phyloP scores from a whole-genome alignment of 2,113 vertebrate genomes.

The Hippopotamus amphibius region DNA sequence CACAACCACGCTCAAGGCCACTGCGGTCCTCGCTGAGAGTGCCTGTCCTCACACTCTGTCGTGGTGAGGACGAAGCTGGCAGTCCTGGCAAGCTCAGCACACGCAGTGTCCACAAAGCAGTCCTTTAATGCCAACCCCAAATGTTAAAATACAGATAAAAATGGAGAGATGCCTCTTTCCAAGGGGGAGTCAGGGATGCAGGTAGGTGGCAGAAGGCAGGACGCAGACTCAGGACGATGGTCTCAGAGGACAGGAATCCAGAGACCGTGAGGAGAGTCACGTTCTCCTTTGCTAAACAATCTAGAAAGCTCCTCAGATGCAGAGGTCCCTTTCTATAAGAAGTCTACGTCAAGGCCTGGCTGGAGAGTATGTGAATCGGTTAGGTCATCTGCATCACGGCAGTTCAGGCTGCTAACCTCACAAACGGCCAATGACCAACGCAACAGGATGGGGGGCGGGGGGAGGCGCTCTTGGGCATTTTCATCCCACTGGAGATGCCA shows the following conservation, averaged over 20 bases:
- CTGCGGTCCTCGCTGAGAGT: rapidly evolving
- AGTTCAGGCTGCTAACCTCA: not conserved
- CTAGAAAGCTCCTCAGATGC: not conserved
- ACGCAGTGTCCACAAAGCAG: too few species aligned
- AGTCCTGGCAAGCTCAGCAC: not conserved
- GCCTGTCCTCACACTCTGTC: not conserved
- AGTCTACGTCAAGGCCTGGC: not conserved
- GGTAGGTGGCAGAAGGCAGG: rapidly evolving
- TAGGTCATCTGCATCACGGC: not conserved
- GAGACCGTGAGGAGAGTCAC: not conserved
- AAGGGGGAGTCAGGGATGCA: not conserved
- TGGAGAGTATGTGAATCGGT: not conserved
- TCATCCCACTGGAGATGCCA: not conserved
- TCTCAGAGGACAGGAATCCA: not conserved
- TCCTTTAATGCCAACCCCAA: not conserved
- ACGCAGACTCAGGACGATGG: not conserved
- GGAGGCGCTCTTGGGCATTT: not conserved
- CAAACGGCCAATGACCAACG: not conserved
- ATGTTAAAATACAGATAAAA: not conserved
- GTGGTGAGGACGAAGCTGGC: not conserved
- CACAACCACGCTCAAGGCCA: not conserved
- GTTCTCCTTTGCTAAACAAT: not conserved
- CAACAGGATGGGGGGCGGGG: rapidly evolving
- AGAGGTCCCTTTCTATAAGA: not conserved
- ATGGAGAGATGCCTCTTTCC: not conserved